Conservation (phyloP, 1,140 invertebrate species). For the Drosophila setifemur region DNA sequence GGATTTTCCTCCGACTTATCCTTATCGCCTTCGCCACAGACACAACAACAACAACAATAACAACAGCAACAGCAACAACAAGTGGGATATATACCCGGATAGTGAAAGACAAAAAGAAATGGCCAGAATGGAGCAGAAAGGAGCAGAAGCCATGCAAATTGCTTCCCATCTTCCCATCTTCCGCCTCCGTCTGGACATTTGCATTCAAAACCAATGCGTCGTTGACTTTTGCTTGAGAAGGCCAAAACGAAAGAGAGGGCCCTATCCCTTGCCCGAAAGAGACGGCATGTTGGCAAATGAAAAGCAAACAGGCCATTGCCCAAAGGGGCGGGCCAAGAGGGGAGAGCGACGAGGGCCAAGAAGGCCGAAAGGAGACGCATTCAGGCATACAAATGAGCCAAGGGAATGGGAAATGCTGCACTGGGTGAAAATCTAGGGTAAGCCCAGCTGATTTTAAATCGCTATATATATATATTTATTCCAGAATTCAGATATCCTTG, state of each 20-base stretch:
- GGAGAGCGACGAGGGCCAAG: neutral
- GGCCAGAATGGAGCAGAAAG: neutral
- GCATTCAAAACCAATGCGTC: conserved; percentile 71
- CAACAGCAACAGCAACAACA: conserved; percentile 24
- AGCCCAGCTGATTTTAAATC: too few relatives aligned
- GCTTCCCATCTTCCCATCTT: conserved; percentile 44
- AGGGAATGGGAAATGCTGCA: neutral
- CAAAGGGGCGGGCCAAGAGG: neutral
- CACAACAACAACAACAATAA: conserved; percentile 23
- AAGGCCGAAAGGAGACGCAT: conserved; percentile 15
- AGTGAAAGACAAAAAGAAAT: neutral
- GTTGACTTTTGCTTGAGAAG: conserved; percentile 70
- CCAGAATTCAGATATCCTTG: too few relatives aligned
- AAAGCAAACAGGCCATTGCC: conserved; percentile 47
- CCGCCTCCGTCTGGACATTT: conserved; percentile 53
- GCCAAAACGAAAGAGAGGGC: neutral
- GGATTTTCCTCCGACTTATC: conserved; percentile 41
- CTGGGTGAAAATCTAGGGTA: neutral
- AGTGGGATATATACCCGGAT: neutral
- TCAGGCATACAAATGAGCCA: conserved; percentile 51
- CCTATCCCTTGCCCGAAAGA: neutral
- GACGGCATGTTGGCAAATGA: conserved; percentile 26
- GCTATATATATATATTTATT: too few relatives aligned
- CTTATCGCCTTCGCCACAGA: conserved; percentile 60
- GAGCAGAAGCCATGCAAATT: conserved; percentile 68